Conservation (phyloP, 2,797 vertebrate species). For the Micropoecilia bifurca region DNA sequence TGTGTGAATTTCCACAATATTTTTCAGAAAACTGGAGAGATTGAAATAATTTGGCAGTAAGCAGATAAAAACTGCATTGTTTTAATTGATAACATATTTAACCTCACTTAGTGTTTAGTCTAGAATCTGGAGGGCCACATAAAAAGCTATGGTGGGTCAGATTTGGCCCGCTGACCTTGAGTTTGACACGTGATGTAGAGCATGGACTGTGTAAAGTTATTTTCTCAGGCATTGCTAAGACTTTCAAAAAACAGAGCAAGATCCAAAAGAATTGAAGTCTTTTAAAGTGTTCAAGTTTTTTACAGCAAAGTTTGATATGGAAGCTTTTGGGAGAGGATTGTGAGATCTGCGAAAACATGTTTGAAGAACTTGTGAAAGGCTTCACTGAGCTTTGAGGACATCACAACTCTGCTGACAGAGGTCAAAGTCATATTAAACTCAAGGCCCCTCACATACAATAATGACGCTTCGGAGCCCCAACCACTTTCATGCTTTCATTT, state of each 20-base stretch:
- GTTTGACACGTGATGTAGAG: background rate
- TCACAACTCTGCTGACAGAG: background rate
- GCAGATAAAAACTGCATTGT: too few relatives aligned
- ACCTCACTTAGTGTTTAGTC: too few relatives aligned
- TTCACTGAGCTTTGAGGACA: background rate
- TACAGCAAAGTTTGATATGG: slow-evolving; percentile 26
- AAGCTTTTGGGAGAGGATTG: slow-evolving; percentile 36
- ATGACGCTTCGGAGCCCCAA: background rate
- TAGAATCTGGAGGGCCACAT: too few relatives aligned
- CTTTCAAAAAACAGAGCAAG: slow-evolving; percentile 39
- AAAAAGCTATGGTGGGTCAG: too few relatives aligned
- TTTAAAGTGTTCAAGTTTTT: slow-evolving; percentile 30
- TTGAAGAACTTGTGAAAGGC: slow-evolving; percentile 4
- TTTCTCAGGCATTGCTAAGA: slow-evolving; percentile 18
- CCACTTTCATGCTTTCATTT: background rate
- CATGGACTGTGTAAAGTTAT: background rate
- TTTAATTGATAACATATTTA: too few relatives aligned
- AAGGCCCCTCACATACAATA: background rate
- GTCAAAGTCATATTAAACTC: background rate
- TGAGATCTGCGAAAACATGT: slow-evolving; percentile 23
- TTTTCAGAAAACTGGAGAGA: too few relatives aligned
- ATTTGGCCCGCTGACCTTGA: too few relatives aligned
- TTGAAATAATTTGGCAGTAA: too few relatives aligned
- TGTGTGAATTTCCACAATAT: too few relatives aligned
- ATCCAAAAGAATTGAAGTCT: slow-evolving; percentile 18